A percentile compares a stretch with the other conserved stretches of the same genome.
These are phyloP conservation scores for Eretmochelys imbricata DNA, from an alignment of 2,113 vertebrate species.

Conservation along the genomic window DNA sequence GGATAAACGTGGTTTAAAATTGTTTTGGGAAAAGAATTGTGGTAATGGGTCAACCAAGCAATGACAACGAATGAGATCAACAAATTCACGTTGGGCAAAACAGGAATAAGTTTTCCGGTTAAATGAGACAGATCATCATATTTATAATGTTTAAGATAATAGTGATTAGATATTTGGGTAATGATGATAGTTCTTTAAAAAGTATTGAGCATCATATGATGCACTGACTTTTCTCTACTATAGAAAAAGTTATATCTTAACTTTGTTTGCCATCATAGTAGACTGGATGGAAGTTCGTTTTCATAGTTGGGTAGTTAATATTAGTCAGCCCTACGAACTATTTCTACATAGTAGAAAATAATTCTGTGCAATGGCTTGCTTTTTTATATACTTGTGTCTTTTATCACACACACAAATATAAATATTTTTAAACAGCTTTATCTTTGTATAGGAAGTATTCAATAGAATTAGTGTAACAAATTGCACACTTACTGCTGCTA, in stretches of 20 bases:
- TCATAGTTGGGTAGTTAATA: neutral
- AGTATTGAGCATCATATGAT: neutral
- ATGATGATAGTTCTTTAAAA: neutral
- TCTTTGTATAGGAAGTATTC: too few relatives aligned
- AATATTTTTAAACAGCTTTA: too few relatives aligned
- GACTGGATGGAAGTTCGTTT: neutral
- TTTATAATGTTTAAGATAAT: neutral
- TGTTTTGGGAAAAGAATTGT: neutral
- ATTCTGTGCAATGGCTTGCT: too few relatives aligned
- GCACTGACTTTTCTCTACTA: neutral
- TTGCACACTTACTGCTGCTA: too few relatives aligned
- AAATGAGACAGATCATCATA: neutral
- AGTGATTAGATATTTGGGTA: neutral
- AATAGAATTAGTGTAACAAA: too few relatives aligned
- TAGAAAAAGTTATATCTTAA: neutral
- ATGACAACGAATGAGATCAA: neutral
- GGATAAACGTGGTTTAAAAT: neutral
- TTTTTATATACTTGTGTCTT: too few relatives aligned
- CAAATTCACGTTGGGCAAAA: neutral
- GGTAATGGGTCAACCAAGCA: neutral
- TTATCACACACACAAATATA: too few relatives aligned
- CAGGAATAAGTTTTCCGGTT: neutral
- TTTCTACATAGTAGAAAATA: neutral
- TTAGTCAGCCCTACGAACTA: neutral
- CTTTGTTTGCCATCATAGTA: neutral